Base-by-base conservation (phyloP, 2,113 vertebrate genomes). In the Collichthys lucidus region DNA sequence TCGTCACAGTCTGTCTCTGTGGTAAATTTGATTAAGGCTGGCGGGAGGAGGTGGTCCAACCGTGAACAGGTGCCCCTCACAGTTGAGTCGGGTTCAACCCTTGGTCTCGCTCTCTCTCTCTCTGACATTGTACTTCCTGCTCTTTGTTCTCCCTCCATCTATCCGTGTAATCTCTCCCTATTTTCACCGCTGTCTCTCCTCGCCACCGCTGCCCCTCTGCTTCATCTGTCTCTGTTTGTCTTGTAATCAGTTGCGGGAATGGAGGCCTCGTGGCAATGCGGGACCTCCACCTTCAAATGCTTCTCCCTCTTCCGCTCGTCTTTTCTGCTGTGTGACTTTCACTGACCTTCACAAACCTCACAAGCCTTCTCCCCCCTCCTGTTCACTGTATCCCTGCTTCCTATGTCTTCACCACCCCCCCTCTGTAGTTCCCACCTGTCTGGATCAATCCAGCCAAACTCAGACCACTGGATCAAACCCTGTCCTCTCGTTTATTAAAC, bases 1-100 rank as follows among this genome's bases (percentile, higher is more conserved):
- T 86, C 55, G 69, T 88, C 91, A 80, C 91, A 89, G 91, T 85
- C 88, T 87, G 91, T 84, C 92, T 91, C 92, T 87, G 92, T 90
- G 91, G 93, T 92, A 89, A 90, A 94, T 93, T 93, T 93, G 93
- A 92, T 93, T 93, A 92, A 79, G 91, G 86, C 88, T 83, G 89
- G 89, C 88, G 86, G 91, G 83, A 84, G 83, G 91, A 88, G 84
- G 85, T 62, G 88, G 86, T 92, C 93, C 87, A 59, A 74, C 92
- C 52, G 91, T 89, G 92, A 93, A 93, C 93, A 94, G 92, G 93
- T 94, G 93, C 92, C 92, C 92, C 92, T 93, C 92, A 92, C 93
- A 94, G 93, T 86, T 74, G 87, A 92, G 71, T 67, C 78, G 49
- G 55, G 88, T 92, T 91, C 91, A 88, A 72, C 81, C 77, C 88